Base-by-base conservation (phyloP, 2,888 invertebrate genomes). In the Tetheella fluctuosa region DNA sequence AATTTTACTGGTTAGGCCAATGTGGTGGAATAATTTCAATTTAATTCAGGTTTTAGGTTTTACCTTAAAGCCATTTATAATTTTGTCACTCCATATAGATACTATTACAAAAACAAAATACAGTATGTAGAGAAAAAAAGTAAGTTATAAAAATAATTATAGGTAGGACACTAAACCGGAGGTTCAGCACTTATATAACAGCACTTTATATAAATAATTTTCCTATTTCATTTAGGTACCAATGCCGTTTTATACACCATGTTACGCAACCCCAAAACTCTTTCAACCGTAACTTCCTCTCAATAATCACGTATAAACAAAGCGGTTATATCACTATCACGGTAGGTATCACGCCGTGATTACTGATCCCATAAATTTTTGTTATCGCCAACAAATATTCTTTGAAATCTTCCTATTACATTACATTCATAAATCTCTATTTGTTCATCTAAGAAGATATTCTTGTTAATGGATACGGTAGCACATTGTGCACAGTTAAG, bases 361-460 rank as follows among this genome's bases (percentile, higher is more conserved):
- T 71, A 74, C 69, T 67, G 74, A 59, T 59, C 68, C 69, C 71
- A 65, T 83, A 79, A 83, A 73, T 84, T 74, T 64, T 52, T 55
- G 62, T 60, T 79, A 77, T 73, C 76, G 57, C 57, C 69, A 61
- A 63, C 64, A 57, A 64, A 67, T 65, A 75, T 70, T 73, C 80
- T 81, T 81, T 83, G 77, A 82, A 77, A 78, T 76, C 74, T 75
- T 77, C 74, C 73, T 74, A 68, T 71, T 65, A 64, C 71, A 67
- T 69, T 71, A 34, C 55, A 34, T 72, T 70, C 63, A 76, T 77
- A 67, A 67, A 69, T 74, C 63, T 67, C 28, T 23, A 15, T 13
- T 37, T 53, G n/a, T 54, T 30, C 58, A 62, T 23, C 57, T 20
- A 17, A 2, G 23, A 57, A 53, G 39, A 3, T 5, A n/a, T 1